phyloP scores from a whole-genome alignment of 2,797 vertebrate genomes.

The Typhlichthys eigenmanni region DNA sequence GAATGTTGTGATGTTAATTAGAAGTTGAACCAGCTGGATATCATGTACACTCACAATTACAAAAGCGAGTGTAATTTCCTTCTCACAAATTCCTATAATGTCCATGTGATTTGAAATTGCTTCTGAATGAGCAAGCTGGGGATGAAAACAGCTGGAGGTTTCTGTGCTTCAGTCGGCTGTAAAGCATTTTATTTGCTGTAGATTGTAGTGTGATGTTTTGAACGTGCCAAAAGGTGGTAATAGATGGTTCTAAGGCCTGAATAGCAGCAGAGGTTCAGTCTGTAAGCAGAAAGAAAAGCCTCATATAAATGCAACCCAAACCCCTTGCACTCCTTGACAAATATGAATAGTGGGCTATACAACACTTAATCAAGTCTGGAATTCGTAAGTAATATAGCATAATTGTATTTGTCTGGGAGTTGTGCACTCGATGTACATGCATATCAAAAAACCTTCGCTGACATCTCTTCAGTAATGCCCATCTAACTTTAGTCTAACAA shows the following conservation, averaged over 20 bases:
- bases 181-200: conserved; percentile 52
- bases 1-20: conserved; percentile 55
- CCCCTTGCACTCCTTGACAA: conserved; percentile 39
- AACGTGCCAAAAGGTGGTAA: conserved; percentile 25
- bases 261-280: conserved; percentile 43
- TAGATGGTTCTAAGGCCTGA: conserved; percentile 36
- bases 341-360: conserved; percentile 55
- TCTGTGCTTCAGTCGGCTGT: conserved; percentile 32
- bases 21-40: conserved; percentile 47
- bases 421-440: background rate
- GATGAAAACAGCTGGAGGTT: conserved; percentile 54
- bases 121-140: conserved; percentile 51
- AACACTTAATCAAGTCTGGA: conserved; percentile 52
- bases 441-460: background rate
- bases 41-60: conserved; percentile 42
- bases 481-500: background rate
- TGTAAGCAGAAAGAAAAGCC: conserved; percentile 49
- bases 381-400: conserved; percentile 22
- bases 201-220: conserved; percentile 44
- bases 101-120: conserved; percentile 47
- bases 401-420: conserved; percentile 1
- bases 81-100: conserved; percentile 37
- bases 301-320: conserved; percentile 51
- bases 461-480: background rate
- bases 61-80: conserved; percentile 48